These are phyloP conservation scores for Beaufortia kweichowensis DNA, from an alignment of 2,113 vertebrate species.

Conservation along the genomic window DNA sequence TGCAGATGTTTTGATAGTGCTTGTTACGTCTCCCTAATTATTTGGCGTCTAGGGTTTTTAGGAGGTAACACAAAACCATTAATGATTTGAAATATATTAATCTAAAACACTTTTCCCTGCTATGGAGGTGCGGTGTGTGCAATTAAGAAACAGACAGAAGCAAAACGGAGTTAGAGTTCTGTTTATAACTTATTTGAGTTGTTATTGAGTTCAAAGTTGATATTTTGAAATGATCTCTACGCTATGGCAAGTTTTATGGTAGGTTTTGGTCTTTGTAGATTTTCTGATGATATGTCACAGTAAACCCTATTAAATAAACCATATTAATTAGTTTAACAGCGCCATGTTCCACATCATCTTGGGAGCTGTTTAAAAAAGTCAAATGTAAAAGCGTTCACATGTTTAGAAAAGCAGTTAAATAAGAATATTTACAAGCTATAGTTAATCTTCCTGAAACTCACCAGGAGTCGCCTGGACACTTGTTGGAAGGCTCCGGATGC, in stretches of 20 bases:
- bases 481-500: conserved; percentile 63
- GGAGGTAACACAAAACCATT: too few species aligned
- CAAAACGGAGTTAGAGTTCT: too few species aligned
- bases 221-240: background rate
- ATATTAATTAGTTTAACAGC: background rate
- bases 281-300: background rate
- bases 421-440: background rate
- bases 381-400: too few species aligned
- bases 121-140: too few species aligned
- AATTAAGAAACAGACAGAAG: too few species aligned
- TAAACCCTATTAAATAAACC: background rate
- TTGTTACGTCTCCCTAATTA: too few species aligned
- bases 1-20: too few species aligned
- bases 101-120: too few species aligned
- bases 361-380: background rate
- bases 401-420: background rate
- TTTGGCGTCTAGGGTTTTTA: too few species aligned
- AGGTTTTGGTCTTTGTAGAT: background rate
- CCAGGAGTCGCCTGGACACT: conserved; percentile 70
- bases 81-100: too few species aligned
- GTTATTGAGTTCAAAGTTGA: too few species aligned
- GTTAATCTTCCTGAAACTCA: conserved; percentile 53
- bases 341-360: background rate
- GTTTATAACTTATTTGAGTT: too few species aligned
- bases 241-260: background rate